A percentile compares a stretch with the other conserved stretches of the same genome.
These are phyloP conservation scores for Egretta garzetta DNA, from an alignment of 2,113 vertebrate genomes.

Conservation along the genomic window DNA sequence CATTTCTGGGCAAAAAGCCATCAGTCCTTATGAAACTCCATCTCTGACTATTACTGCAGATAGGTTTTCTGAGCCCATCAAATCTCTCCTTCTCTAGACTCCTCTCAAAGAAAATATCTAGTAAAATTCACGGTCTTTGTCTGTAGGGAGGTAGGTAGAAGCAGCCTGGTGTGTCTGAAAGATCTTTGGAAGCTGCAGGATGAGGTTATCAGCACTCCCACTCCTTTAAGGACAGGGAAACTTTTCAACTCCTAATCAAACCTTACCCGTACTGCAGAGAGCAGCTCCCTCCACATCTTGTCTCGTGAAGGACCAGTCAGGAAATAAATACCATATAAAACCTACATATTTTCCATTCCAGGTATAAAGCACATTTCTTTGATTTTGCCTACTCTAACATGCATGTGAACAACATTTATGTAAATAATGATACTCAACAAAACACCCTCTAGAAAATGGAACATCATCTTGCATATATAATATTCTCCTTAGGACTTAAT, in stretches of 20 bases:
- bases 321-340: neutral
- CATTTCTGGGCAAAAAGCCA: slow-evolving; percentile 54
- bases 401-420: neutral
- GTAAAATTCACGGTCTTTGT: neutral
- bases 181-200: neutral
- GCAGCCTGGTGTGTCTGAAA: neutral
- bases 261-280: neutral
- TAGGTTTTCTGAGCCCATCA: neutral
- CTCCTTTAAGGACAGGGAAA: neutral
- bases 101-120: neutral
- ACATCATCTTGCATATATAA: neutral
- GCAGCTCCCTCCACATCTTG: neutral
- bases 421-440: neutral
- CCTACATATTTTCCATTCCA: neutral
- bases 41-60: neutral
- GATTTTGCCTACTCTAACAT: neutral
- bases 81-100: neutral
- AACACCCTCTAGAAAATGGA: neutral
- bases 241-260: neutral
- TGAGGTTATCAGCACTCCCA: neutral
- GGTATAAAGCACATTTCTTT: neutral
- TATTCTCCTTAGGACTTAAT: neutral
- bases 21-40: neutral
- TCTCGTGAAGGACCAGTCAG: neutral
- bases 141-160: neutral